Evolutionary conservation across 2,113 vertebrate genomes (phyloP), one percentile per base, ranked within the genome.

Genomic region (Calypte anna): DNA sequence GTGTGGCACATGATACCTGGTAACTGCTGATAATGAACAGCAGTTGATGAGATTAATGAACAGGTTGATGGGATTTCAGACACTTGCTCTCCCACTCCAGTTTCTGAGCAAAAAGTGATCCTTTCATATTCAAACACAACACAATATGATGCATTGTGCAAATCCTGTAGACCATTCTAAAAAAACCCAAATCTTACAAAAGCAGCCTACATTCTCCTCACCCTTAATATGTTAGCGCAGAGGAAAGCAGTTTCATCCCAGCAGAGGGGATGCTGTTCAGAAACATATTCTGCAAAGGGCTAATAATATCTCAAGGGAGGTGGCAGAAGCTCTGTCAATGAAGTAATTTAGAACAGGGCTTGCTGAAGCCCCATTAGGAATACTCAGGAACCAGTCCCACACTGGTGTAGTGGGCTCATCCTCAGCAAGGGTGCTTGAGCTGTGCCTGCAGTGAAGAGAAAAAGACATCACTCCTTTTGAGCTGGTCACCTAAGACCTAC

Each of bases 1-100:
- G 19, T 38, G 14, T 25, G 30, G 31, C 12, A 24, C 2, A 1
- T 0, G 1, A 13, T 48, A 8, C 28, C 40, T 53, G 31, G 8
- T 78, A 22, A 20, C 27, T 38, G 25, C n/a, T 5, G 13, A 30
- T 31, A 72, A 18, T 3, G 2, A 40, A 40, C 40, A 40, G 40
- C 40, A 40, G 40, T 12, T 40, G 40, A 40, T 40, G 12, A 11
- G 40, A 40, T 40, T 40, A 40, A 40, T 40, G 40, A 40, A 40
- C 14, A 63, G 4, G n/a, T 24, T 58, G 53, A 30, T 61, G 21
- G 4, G 2, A 10, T 82, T 82, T 79, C 58, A 36, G 27, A 36
- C 30, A 10, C 27, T 44, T 69, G 10, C 51, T 82, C 5, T 44
- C 12, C 58, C 61, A 31, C 36, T 82, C 8, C 12, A 27, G 4